A percentile compares a stretch with the other conserved stretches of the same genome.
These are phyloP conservation scores for Brachyptera risi DNA, from an alignment of 2,888 invertebrate genomes.

Conservation along the genomic window DNA sequence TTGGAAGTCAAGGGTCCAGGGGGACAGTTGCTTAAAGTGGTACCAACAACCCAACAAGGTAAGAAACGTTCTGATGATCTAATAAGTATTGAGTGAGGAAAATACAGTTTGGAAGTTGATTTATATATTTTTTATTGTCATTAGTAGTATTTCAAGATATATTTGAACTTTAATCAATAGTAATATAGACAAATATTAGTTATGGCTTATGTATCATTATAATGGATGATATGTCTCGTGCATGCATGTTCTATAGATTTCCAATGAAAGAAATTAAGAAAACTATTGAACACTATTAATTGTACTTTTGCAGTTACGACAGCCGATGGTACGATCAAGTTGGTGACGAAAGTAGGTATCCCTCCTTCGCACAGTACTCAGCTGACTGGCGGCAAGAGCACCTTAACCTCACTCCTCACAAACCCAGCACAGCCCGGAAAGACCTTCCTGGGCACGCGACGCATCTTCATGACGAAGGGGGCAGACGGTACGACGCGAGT, in stretches of 20 bases:
- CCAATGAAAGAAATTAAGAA: too few relatives aligned
- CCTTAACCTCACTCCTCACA: slow-evolving; percentile 61
- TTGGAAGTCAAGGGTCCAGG: slow-evolving; percentile 55
- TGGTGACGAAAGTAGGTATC: slow-evolving; percentile 61
- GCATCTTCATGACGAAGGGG: slow-evolving; percentile 69
- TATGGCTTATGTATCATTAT: too few relatives aligned
- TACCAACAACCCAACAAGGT: slow-evolving; percentile 47
- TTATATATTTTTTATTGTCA: slow-evolving; percentile 18
- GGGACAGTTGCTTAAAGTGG: slow-evolving; percentile 52
- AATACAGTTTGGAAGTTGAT: not conserved
- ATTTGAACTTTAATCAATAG: not conserved
- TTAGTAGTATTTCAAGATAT: not conserved
- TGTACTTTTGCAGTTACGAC: slow-evolving; percentile 46
- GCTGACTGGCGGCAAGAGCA: slow-evolving; percentile 46
- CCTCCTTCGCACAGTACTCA: slow-evolving; percentile 43
- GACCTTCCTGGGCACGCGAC: slow-evolving; percentile 59
- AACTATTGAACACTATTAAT: not conserved
- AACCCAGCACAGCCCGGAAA: slow-evolving; percentile 56
- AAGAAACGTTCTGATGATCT: not conserved
- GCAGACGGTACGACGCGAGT: slow-evolving; percentile 63
- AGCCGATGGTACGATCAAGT: slow-evolving; percentile 59
- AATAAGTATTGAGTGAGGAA: not conserved
- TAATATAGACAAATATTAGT: not conserved
- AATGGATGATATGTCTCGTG: too few relatives aligned
- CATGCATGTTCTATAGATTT: too few relatives aligned